A percentile compares a stretch with the other conserved stretches of the same genome.
phyloP scores from a whole-genome alignment of 2,113 vertebrate genomes.

The Crotalus viridis region DNA sequence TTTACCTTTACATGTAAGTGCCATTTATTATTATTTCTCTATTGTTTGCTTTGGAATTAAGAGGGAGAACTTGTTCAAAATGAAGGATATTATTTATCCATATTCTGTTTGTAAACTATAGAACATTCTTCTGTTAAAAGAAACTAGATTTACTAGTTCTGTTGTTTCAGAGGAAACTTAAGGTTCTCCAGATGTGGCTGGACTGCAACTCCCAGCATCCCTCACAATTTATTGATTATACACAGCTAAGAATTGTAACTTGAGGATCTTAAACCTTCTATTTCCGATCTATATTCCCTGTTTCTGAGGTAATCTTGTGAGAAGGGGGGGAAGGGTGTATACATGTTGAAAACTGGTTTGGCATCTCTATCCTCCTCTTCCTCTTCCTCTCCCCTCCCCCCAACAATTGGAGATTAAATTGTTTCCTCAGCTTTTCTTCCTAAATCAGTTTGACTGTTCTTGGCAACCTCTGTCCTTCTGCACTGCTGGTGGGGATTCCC shows the following conservation, averaged over 20 bases:
- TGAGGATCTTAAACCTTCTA: neutral
- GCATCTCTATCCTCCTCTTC: slow-evolving; percentile 17
- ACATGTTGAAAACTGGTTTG: neutral
- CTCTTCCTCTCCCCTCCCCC: neutral
- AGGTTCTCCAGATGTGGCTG: neutral
- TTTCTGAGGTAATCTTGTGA: slow-evolving; percentile 18
- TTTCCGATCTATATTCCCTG: slow-evolving; percentile 10
- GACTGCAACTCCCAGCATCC: neutral
- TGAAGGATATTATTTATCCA: neutral
- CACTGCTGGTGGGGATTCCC: slow-evolving; percentile 51
- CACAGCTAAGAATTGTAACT: neutral
- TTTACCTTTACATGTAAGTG: neutral
- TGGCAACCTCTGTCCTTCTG: slow-evolving; percentile 58
- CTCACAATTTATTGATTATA: neutral
- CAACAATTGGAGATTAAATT: slow-evolving; percentile 52
- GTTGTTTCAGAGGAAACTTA: neutral
- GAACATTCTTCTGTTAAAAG: neutral
- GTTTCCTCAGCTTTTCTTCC: slow-evolving; percentile 65
- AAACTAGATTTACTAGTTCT: neutral
- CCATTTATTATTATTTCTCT: neutral
- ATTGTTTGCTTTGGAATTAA: neutral
- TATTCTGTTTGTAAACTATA: neutral
- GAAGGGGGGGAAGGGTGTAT: neutral
- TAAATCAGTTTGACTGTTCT: slow-evolving; percentile 64
- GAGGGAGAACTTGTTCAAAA: neutral